Base-by-base conservation (phyloP, 2,797 vertebrate species). In the Channa striata region DNA sequence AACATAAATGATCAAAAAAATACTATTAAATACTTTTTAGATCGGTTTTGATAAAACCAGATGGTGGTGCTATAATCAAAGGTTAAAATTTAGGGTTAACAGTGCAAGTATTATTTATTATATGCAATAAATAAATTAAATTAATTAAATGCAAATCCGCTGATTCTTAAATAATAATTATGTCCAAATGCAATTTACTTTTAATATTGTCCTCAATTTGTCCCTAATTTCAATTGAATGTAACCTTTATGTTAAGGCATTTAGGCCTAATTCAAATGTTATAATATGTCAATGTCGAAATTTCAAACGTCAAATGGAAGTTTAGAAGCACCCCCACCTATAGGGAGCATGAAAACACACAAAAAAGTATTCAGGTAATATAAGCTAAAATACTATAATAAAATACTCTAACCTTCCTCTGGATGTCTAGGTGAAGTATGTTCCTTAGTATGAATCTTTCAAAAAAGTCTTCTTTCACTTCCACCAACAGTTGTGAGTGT, bases 31-130 rank as follows among this genome's bases (percentile, higher is more conserved):
- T n/a, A 20, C 2, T 30, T 48, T 0, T 16, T 42, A 30, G 16
- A 43, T 14, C 50, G 20, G 70, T 25, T 52, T 33, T 53, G n/a
- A 25, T 21, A 12, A 58, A 53, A 56, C 59, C 61, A 60, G 44
- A 23, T 17, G 57, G 14, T 63, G 59, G 53, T 34, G 11, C 50
- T 73, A 52, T 53, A 12, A 62, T 74, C 21, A 25, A 34, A 20
- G 13, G n/a, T 72, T 10, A 12, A 57, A 56, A 47, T 20, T 4
- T 9, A 21, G 19, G 9, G 3, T 20, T 11, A 10, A 4, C 9
- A 20, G 1, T 47, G 19, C 4, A 19, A 47, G n/a, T 44, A 8
- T 11, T 16, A 19, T 11, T 19, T 11, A 36, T n/a, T n/a, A n/a
- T n/a, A n/a, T n/a, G n/a, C n/a, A n/a, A n/a, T n/a, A n/a, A n/a